phyloP scores from a whole-genome alignment of 2,113 vertebrate genomes.

The Ictidomys tridecemlineatus region DNA sequence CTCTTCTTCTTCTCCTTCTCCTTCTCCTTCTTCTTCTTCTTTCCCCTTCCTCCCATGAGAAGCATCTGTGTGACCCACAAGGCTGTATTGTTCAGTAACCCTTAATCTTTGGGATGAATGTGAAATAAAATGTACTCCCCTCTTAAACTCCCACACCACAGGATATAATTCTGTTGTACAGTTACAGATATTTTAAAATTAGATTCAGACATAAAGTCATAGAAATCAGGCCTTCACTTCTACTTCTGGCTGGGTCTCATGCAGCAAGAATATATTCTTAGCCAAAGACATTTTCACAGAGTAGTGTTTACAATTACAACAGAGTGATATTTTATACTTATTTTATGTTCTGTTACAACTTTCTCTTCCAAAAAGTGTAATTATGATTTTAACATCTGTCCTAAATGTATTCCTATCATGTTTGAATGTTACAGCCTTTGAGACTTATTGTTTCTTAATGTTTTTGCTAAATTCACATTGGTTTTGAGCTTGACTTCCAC shows the following conservation, averaged over 20 bases:
- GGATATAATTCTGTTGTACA: slow-evolving; percentile 14
- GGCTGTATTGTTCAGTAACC: background rate
- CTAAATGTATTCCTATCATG: background rate
- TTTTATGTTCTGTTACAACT: background rate
- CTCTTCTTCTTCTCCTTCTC: too few relatives aligned
- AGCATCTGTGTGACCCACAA: background rate
- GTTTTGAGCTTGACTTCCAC: background rate
- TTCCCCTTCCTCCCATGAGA: background rate
- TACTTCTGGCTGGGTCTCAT: background rate
- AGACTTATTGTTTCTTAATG: background rate
- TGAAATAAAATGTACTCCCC: background rate
- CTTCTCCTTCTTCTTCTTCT: background rate
- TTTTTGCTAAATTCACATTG: slow-evolving; percentile 4
- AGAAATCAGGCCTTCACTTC: background rate
- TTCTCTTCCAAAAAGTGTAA: background rate
- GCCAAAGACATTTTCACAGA: background rate
- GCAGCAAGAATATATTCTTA: background rate
- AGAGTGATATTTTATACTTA: slow-evolving; percentile 8
- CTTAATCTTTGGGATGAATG: slow-evolving; percentile 36
- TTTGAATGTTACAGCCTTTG: background rate
- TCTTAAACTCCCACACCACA: slow-evolving; percentile 5
- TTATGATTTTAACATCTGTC: background rate
- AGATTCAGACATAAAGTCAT: background rate
- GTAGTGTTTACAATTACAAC: background rate
- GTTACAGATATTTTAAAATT: slow-evolving; percentile 40